Base-by-base conservation (phyloP, 1,140 invertebrate genomes). In the Nasonia giraulti region DNA sequence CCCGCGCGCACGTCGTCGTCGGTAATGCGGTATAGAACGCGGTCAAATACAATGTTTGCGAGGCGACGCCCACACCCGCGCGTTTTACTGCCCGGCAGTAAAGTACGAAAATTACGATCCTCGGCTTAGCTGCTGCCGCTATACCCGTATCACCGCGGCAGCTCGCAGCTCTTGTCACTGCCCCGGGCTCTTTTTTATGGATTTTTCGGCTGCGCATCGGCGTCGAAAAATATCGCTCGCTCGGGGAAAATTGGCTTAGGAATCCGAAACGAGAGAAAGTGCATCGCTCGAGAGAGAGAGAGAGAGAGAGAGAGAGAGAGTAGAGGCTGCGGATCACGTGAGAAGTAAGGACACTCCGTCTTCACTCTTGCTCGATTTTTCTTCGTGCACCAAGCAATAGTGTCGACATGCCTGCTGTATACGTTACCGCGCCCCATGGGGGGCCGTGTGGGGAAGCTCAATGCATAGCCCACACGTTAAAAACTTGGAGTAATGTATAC, bases 81-180 rank as follows among this genome's bases (percentile, higher is more conserved):
- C 89, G 87, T 91, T 91, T 91, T 91, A 91, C 89, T 89, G 87
- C 89, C 87, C 27, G 82, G 89, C 87, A 89, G 89, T 91, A 91
- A 90, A 91, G 88, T 88, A 90, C 88, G 89, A 90, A 90, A 91
- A 90, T 91, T 91, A 91, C 83, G 90, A 90, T 91, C 90, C 85
- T 86, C 55, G 55, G 55, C 17, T 62, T 62, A 62, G 55, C 55
- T 62, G 55, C 55, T 62, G 55, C 55, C 55, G 78, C 68, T 80
- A 73, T 62, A n/a, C 20, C 10, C 55, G 55, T 84, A 80, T 74
- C 69, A 77, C 47, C 50, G 62, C 14, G 27, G 27, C 37, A 8
- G 40, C 81, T 77, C 44, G 77, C 27, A 27, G 27, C 78, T 85
- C 90, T 90, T 90, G 90, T 91, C 90, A 90, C 88, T 91, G 90